Base-by-base conservation (phyloP, 1,140 invertebrate genomes). In the Euglossa dilemma region DNA sequence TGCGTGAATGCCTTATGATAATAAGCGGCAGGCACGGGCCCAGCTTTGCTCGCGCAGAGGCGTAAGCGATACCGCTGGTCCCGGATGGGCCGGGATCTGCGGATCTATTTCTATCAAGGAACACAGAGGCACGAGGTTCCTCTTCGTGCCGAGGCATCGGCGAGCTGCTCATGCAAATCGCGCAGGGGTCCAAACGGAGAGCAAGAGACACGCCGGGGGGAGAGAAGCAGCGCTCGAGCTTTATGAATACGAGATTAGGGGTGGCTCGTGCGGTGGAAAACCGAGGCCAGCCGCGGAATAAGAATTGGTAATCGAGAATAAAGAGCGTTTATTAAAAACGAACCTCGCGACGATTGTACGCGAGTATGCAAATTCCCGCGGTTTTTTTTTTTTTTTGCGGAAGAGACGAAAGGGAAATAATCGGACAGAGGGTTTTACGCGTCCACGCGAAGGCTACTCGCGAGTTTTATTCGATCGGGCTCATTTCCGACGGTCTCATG, bases 391-490 rank as follows among this genome's bases (percentile, higher is more conserved):
- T n/a, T n/a, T n/a, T 66, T 36, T 45, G 72, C n/a, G 69, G 79
- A 79, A 86, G 85, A 71, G 80, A 73, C 75, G 66, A 81, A 78
- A 80, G 77, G 73, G 64, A 89, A 90, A 88, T 85, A 73, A 89
- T 91, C 84, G 28, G 83, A 69, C 78, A 45, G 43, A 75, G 85
- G 82, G 80, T 86, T 75, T 67, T 59, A 57, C 56, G 80, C 80
- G 76, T 78, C 70, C 63, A 83, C 78, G 83, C 80, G 74, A 72
- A 54, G 81, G 50, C 59, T 74, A 69, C 84, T 73, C 50, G 64
- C 64, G 45, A 69, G 80, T 63, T n/a, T n/a, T 57, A 50, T 77
- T 61, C 85, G 75, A 83, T 83, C 70, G 84, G 52, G 47, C 54
- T 80, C 72, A 84, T 84, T 86, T 80, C 80, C 80, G 54, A 23